Conservation (phyloP, 2,888 invertebrate genomes). For the Cataglyphis livida region DNA sequence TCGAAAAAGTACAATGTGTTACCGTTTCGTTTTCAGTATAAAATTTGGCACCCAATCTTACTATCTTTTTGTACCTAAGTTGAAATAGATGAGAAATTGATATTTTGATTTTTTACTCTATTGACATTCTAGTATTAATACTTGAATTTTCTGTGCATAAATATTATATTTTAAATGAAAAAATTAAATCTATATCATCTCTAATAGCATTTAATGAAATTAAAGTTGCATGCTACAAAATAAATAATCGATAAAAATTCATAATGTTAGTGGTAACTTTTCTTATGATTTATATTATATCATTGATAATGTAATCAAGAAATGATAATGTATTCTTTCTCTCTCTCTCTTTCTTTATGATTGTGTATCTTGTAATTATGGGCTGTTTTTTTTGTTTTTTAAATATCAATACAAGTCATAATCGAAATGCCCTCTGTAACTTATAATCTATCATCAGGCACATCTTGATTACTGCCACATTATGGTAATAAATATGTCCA, state of each 20-base stretch:
- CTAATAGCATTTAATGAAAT: background rate
- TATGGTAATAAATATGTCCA: constrained; percentile 59
- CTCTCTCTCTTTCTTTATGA: constrained; percentile 16
- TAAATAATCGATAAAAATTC: constrained; percentile 13
- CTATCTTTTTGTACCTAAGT: constrained; percentile 36
- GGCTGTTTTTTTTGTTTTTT: constrained; percentile 36
- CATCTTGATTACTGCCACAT: constrained; percentile 65
- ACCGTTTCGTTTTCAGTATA: constrained; percentile 66
- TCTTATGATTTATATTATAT: constrained; percentile 20
- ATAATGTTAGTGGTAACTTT: constrained; percentile 7
- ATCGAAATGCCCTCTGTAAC: constrained; percentile 72
- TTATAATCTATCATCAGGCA: constrained; percentile 73
- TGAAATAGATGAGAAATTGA: constrained; percentile 6
- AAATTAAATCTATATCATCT: background rate
- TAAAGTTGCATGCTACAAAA: constrained; percentile 6
- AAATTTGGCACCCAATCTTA: constrained; percentile 75
- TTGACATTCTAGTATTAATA: constrained; percentile 14
- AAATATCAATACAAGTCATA: constrained; percentile 57
- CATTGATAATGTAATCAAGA: constrained; percentile 11
- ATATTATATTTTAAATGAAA: constrained; percentile 7
- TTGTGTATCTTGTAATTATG: constrained; percentile 55
- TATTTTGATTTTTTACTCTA: constrained; percentile 45
- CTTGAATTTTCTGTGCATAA: constrained; percentile 15
- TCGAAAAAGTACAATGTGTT: constrained; percentile 64
- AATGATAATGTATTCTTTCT: constrained; percentile 38